phyloP scores from a whole-genome alignment of 2,888 invertebrate species.

The Pseudoips prasinana region DNA sequence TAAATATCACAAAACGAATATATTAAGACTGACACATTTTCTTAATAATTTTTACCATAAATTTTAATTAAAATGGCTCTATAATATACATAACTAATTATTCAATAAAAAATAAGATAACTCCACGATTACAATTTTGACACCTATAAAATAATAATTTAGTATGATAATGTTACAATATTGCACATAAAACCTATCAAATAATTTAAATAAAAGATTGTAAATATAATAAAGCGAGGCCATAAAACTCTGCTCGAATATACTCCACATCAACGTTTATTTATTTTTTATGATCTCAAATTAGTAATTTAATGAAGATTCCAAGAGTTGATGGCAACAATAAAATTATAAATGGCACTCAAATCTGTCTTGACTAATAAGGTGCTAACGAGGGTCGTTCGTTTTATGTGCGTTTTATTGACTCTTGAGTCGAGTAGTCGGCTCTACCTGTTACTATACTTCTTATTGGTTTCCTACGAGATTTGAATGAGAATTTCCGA shows the following conservation, averaged over 20 bases:
- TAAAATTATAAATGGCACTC: slow-evolving; percentile 66
- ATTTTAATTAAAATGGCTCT: too few species aligned
- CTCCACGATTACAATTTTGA: too few species aligned
- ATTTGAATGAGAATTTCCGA: slow-evolving; percentile 34
- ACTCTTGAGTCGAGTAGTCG: slow-evolving; percentile 56
- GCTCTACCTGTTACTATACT: slow-evolving; percentile 48
- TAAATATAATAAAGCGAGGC: slow-evolving; percentile 26
- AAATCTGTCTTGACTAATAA: slow-evolving; percentile 72
- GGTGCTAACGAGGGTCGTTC: slow-evolving; percentile 75
- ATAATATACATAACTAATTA: too few species aligned
- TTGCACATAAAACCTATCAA: slow-evolving; percentile 24
- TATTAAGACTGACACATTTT: too few species aligned
- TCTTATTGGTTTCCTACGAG: slow-evolving; percentile 67
- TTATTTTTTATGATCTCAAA: slow-evolving; percentile 46
- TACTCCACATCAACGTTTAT: slow-evolving; percentile 32
- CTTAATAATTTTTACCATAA: too few species aligned
- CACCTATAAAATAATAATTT: too few species aligned
- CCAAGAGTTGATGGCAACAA: slow-evolving; percentile 54
- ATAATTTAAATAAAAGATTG: slow-evolving; percentile 22
- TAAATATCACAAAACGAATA: too few species aligned
- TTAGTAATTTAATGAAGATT: slow-evolving; percentile 49
- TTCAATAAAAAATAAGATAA: too few species aligned
- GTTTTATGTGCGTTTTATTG: slow-evolving; percentile 76
- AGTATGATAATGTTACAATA: slow-evolving; percentile 12
- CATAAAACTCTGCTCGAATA: slow-evolving; percentile 26